Base-by-base conservation (phyloP, 2,888 invertebrate genomes). In the Stenodera caucasica region DNA sequence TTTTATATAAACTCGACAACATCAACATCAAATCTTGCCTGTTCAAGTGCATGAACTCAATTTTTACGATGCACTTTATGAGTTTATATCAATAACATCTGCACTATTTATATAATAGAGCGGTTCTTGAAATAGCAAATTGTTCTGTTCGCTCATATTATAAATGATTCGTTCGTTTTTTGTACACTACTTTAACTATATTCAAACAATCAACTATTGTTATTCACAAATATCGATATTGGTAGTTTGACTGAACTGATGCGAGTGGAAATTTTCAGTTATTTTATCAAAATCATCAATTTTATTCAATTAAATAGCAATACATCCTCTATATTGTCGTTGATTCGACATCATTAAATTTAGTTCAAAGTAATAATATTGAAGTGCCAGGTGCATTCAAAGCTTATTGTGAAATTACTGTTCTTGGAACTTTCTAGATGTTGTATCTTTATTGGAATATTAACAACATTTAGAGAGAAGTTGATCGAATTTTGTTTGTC, bases 21-120 rank as follows among this genome's bases (percentile, higher is more conserved):
- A 45, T 12, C 3, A 45, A 45, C 45, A 21, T 45, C 37, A 37
- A 15, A 37, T 37, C 37, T 37, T 45, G 45, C 6, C 21, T 18
- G 21, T 45, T 45, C 11, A 3, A 1, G 3, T 15, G 15, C 15
- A 45, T 11, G 21, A 45, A 21, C 45, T 45, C 45, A 4, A 45
- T 45, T 45, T 21, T 45, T 45, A 45, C 21, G 45, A 45, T 21
- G 9, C 21, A 45, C 12, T 45, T 45, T 45, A 45, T 21, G 45
- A 45, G 21, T 45, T 45, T 21, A 45, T 21, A 12, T 21, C 11
- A 45, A 45, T 11, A 45, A 45, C 45, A 45, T 45, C 45, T 45
- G 45, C 45, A 45, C 12, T 21, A 45, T 5, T 45, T 45, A 45
- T 18, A 21, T 11, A 18, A 21, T 11, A 35, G 14, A 35, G 21